phyloP scores from a whole-genome alignment of 2,888 invertebrate genomes.

The Molanna angustata region DNA sequence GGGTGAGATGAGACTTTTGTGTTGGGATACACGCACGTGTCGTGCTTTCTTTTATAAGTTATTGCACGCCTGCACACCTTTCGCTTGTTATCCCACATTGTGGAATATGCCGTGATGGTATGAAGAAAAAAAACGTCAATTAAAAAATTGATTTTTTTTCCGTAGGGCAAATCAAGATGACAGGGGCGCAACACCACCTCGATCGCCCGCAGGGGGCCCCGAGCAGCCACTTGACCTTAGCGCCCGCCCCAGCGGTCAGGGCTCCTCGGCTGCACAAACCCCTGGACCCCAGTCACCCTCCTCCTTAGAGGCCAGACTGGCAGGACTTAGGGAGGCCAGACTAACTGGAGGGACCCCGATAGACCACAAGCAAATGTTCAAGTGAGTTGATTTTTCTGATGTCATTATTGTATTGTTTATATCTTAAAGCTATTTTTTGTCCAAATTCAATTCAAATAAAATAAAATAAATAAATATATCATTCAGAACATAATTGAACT shows the following conservation, averaged over 20 bases:
- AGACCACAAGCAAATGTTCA: slow-evolving; percentile 65
- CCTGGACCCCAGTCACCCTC: slow-evolving; percentile 35
- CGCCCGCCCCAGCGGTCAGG: slow-evolving; percentile 64
- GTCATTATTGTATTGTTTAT: too few relatives aligned
- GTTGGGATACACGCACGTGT: too few relatives aligned
- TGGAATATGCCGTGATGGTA: neutral
- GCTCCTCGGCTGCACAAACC: slow-evolving; percentile 34
- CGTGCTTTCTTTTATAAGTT: too few relatives aligned
- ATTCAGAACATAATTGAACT: too few relatives aligned
- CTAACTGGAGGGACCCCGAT: slow-evolving; percentile 41
- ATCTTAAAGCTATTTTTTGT: too few relatives aligned
- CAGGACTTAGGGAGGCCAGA: slow-evolving; percentile 41
- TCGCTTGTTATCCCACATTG: too few relatives aligned
- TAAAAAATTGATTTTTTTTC: neutral
- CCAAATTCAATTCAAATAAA: too few relatives aligned
- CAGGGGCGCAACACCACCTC: slow-evolving; percentile 41
- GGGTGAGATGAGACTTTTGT: too few relatives aligned
- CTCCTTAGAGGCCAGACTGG: slow-evolving; percentile 38
- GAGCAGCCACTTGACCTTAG: slow-evolving; percentile 86
- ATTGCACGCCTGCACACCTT: too few relatives aligned
- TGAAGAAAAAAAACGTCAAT: neutral
- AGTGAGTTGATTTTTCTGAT: slow-evolving; percentile 38
- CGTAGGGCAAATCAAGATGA: slow-evolving; percentile 38
- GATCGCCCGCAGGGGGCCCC: slow-evolving; percentile 47
- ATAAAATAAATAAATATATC: neutral